phyloP scores from a whole-genome alignment of 2,797 vertebrate species.

The Adrianichthys oophorus region DNA sequence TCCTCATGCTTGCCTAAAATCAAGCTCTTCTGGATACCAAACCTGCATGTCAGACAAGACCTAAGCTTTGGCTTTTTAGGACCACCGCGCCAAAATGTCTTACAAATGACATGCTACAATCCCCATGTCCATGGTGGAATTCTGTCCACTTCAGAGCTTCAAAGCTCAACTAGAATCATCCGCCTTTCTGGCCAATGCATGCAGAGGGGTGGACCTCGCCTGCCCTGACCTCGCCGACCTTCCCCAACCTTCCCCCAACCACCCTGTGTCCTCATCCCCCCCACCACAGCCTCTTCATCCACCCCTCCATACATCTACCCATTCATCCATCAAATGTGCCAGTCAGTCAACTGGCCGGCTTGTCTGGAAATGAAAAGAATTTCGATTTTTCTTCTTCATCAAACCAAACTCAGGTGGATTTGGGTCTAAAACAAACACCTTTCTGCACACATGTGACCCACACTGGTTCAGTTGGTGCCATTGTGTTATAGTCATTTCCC shows the following conservation, averaged over 20 bases:
- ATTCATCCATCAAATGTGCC: constrained; percentile 19
- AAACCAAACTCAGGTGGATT: too few species aligned
- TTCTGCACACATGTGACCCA: too few species aligned
- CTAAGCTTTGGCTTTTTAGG: constrained; percentile 57
- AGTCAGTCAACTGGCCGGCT: constrained; percentile 32
- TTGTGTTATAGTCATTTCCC: too few species aligned
- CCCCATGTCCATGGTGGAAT: constrained; percentile 72
- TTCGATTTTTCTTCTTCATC: not conserved
- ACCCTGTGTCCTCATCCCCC: constrained; percentile 37
- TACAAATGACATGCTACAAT: constrained; percentile 75
- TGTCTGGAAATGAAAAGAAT: not conserved
- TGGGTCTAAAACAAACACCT: too few species aligned
- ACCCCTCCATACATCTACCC: too few species aligned
- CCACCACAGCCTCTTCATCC: constrained; percentile 33
- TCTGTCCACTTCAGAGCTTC: constrained; percentile 63
- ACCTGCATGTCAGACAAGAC: constrained; percentile 38
- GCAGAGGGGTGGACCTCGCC: constrained; percentile 64
- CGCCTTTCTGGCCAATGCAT: constrained; percentile 58
- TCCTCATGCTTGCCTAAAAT: constrained; percentile 35
- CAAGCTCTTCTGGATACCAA: constrained; percentile 31
- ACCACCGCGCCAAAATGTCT: constrained; percentile 65
- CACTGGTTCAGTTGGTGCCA: too few species aligned
- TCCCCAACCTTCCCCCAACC: constrained; percentile 30
- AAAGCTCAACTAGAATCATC: constrained; percentile 51
- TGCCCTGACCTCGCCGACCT: constrained; percentile 71